Percentiles rank a stretch among this genome's conserved stretches.
phyloP scores from a whole-genome alignment of 2,888 invertebrate genomes.

The Macrosoma leucophasiata region DNA sequence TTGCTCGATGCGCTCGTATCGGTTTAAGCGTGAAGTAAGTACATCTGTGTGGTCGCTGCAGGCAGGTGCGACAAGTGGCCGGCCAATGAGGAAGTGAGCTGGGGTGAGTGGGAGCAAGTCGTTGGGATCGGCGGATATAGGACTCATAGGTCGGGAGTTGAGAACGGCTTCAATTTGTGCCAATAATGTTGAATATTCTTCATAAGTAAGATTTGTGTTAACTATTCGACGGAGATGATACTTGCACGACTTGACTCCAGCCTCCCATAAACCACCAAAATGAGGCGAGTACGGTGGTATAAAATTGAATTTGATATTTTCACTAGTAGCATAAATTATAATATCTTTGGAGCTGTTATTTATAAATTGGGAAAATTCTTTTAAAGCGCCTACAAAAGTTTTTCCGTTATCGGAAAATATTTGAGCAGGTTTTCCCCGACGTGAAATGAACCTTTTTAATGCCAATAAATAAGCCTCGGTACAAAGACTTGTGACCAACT shows the following conservation, averaged over 20 bases:
- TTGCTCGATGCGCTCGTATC: constrained; percentile 19
- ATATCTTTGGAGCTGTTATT: no score
- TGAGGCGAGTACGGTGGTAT: constrained; percentile 4
- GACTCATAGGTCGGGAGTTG: constrained; percentile 19
- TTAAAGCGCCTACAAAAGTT: constrained; percentile 5
- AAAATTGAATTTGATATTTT: neutral
- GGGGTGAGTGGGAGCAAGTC: constrained; percentile 16
- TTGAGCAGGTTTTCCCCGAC: constrained; percentile 8
- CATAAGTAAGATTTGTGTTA: constrained; percentile 3
- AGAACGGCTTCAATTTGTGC: constrained; percentile 17
- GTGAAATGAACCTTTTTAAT: constrained; percentile 10
- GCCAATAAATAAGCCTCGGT: constrained; percentile 11
- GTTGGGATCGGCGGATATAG: constrained; percentile 18
- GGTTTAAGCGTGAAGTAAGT: constrained; percentile 10
- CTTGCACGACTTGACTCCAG: constrained; percentile 4
- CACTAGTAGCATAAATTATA: no score
- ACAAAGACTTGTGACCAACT: constrained; percentile 14
- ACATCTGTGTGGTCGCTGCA: constrained; percentile 4
- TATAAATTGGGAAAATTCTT: neutral
- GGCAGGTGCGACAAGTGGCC: constrained; percentile 14
- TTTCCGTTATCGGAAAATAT: constrained; percentile 6
- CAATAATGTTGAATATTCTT: constrained; percentile 14
- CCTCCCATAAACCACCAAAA: constrained; percentile 7
- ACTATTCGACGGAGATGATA: neutral
- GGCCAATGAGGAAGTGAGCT: constrained; percentile 17